These are phyloP conservation scores for Cydia fagiglandana DNA, from an alignment of 1,140 invertebrate genomes.

Conservation along the genomic window DNA sequence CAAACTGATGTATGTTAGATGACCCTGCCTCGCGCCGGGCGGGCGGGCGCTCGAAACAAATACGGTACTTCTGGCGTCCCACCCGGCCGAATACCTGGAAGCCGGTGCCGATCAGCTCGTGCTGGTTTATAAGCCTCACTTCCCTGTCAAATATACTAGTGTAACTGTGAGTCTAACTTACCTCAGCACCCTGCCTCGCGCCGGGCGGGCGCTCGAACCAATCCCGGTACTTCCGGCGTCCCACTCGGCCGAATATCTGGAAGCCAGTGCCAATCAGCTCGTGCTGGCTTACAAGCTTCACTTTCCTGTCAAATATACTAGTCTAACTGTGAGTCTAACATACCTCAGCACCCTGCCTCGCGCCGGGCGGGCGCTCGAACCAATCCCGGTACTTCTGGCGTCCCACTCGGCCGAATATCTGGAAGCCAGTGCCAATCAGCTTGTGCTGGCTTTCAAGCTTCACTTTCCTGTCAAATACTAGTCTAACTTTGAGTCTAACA, in stretches of 20 bases:
- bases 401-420: slow-evolving; percentile 58
- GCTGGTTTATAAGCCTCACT: slow-evolving; percentile 40
- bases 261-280: slow-evolving; percentile 66
- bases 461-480: no score
- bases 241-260: slow-evolving; percentile 61
- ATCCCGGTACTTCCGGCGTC: slow-evolving; percentile 44
- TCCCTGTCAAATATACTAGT: not conserved
- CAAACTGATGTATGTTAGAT: no score
- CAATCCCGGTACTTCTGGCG: slow-evolving; percentile 52
- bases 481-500: not conserved
- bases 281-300: slow-evolving; percentile 55
- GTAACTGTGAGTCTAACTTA: no score
- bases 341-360: slow-evolving; percentile 37
- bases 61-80: slow-evolving; percentile 40
- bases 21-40: no score
- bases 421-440: slow-evolving; percentile 65
- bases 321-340: no score
- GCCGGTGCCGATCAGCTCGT: slow-evolving; percentile 40
- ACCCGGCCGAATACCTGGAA: slow-evolving; percentile 67
- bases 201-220: slow-evolving; percentile 64
- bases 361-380: slow-evolving; percentile 57
- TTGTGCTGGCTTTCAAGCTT: slow-evolving; percentile 59
- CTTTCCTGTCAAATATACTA: no score
- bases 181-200: slow-evolving; percentile 34
- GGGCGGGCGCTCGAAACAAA: no score